Evolutionary conservation across 2,888 invertebrate species (phyloP).

Genomic region (Patella caerulea): DNA sequence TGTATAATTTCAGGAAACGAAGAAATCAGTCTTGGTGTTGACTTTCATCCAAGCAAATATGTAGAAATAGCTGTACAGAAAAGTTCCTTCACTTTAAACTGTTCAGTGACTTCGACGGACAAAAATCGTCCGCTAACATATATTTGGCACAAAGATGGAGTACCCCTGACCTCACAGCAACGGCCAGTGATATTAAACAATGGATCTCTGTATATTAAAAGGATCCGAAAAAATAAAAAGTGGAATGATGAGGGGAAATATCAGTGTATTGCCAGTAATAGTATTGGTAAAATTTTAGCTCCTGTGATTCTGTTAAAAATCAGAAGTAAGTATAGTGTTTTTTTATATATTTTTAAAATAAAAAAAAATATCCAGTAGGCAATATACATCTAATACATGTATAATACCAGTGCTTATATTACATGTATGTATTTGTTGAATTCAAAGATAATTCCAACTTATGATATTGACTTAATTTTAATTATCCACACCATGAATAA

Average conservation of each 20-base stretch:
- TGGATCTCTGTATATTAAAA: conserved; percentile 21
- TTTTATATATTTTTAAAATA: no score
- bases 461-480: no score
- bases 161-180: not conserved
- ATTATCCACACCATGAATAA: no score
- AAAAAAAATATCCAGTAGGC: no score
- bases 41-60: not conserved
- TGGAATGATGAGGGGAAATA: conserved; percentile 16
- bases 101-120: conserved; percentile 10
- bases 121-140: not conserved
- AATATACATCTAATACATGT: no score
- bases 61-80: conserved; percentile 4
- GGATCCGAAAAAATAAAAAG: conserved; percentile 15
- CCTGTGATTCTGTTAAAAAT: conserved; percentile 13
- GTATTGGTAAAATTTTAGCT: conserved; percentile 16
- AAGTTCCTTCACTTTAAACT: conserved; percentile 6
- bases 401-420: no score
- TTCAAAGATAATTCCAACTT: no score
- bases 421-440: no score
- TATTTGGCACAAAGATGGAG: conserved; percentile 8
- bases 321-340: conserved; percentile 19
- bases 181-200: conserved; percentile 10
- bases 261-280: conserved; percentile 15
- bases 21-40: conserved; percentile 9
- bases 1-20: conserved; percentile 2